Base-by-base conservation (phyloP, 2,888 invertebrate genomes). In the Corythucha ciliata region DNA sequence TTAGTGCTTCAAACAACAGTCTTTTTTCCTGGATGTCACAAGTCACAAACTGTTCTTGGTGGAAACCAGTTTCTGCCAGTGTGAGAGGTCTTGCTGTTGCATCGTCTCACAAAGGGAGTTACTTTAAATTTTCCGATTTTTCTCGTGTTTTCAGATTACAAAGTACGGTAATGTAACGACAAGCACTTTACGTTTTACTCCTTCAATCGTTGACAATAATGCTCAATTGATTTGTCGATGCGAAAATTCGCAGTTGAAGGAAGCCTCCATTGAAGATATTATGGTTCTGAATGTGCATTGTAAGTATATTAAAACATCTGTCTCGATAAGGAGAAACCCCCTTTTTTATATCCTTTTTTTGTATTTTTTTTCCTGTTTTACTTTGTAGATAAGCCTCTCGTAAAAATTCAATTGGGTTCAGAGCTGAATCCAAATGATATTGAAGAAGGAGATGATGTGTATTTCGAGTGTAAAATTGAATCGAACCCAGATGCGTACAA, bases 251-350 rank as follows among this genome's bases (percentile, higher is more conserved):
- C 74, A 80, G 59, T 75, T 89, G 20, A 77, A 79, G 61, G 80
- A 78, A 59, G 78, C 82, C 53, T 75, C 80, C 20, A 76, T 81
- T 56, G 89, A 91, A 68, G 81, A 85, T 56, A 79, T 79, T 44
- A 79, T 87, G 76, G 81, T 80, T 65, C 75, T 91, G 53, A 84
- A 87, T 71, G 82, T 91, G 59, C 84, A 83, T 70, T 91, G 91
- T 91, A 73, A 87, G 90, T 78, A 68, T n/a, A 4, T 27, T 6
- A 21, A 21, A 39, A 39, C 10, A 8, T 42, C n/a, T n/a, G 18
- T 20, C 41, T 10, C 25, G 42, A 12, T 42, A 25, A 25, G n/a
- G 12, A 39, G 16, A 8, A 29, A 12, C 29, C 8, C 12, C 29
- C 29, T 10, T 12, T 29, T 8, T 29, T 10, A 29, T 29, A 29